Evolutionary conservation across 2,888 invertebrate species (phyloP), one percentile per base, ranked within the genome.

Genomic region (Drepana falcataria): DNA sequence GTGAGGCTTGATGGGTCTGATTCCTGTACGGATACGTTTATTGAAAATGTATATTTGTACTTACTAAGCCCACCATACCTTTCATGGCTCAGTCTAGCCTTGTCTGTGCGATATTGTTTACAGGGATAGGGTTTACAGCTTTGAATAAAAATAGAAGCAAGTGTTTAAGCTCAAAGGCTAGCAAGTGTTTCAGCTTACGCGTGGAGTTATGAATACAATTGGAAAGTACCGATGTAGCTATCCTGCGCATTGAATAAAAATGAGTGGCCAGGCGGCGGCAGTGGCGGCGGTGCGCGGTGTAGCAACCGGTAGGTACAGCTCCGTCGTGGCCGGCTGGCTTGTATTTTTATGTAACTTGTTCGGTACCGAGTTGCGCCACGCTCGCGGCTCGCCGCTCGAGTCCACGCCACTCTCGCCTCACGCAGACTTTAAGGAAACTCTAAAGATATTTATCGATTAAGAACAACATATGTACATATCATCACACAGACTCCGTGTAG

Each of bases 301-400:
- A 68, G 81, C 78, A 85, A 87, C 85, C 83, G 83, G 85, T 81
- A 81, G 83, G 85, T 81, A 81, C 60, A 54, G 60, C 66, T 64
- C 54, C 54, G 66, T 64, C 61, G 69, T 66, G 56, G 59, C 57
- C 65, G 64, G 60, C 64, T 59, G 72, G 72, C 76, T 81, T 74
- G 82, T 82, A 83, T 82, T 85, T 87, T 87, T 87, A 87, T 86
- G 81, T 86, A 86, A 86, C 85, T 77, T 64, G 81, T 78, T 64
- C 61, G 71, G 65, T 62, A 68, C 60, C 52, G 52, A 57, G 75
- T 82, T 83, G 79, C 85, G 82, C 79, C 83, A 83, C 70, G 72
- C 49, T 64, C 61, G 57, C 60, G 59, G 60, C 57, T 53, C 53
- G 53, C 52, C 60, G 66, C 63, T 66, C 61, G 65, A 59, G 57